Conservation (phyloP, 2,888 invertebrate genomes). For the Phorcus lineatus region DNA sequence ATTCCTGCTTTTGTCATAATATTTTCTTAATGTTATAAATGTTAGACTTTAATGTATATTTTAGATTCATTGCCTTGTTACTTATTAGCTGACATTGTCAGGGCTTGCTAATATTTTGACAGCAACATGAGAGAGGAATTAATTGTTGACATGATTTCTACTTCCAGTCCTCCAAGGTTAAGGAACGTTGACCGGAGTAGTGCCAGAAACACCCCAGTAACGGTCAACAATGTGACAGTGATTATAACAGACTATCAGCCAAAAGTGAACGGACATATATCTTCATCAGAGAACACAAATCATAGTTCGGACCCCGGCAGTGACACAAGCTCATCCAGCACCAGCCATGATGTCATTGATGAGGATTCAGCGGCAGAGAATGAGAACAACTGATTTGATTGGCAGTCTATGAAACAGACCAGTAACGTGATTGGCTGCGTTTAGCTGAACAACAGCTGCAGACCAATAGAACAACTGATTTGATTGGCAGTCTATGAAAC, state of each 20-base stretch:
- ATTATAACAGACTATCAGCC: constrained; percentile 90
- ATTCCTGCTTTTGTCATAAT: no score
- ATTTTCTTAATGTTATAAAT: no score
- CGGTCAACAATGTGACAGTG: constrained; percentile 97
- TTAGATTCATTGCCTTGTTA: no score
- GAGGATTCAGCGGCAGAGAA: constrained; percentile 32
- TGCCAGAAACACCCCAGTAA: constrained; percentile 94
- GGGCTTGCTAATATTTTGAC: no score
- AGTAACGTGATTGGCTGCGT: neutral
- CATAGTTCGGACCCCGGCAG: constrained; percentile 59
- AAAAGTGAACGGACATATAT: constrained; percentile 54
- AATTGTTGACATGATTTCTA: neutral
- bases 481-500: constrained; percentile 4
- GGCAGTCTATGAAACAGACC: neutral
- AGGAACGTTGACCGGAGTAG: constrained; percentile 95
- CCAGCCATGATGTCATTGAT: constrained; percentile 40
- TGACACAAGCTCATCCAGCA: constrained; percentile 57
- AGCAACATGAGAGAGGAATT: no score
- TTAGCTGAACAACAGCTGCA: constrained; percentile 11
- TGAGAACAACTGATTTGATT: constrained; percentile 1
- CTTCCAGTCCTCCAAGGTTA: constrained; percentile 80
- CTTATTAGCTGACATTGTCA: no score
- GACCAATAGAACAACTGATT: neutral
- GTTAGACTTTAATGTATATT: no score
- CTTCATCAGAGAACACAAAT: constrained; percentile 49